A percentile compares a stretch with the other conserved stretches of the same genome.
Evolutionary conservation across 2,888 invertebrate species (phyloP).

Genomic region (Rutpela maculata): DNA sequence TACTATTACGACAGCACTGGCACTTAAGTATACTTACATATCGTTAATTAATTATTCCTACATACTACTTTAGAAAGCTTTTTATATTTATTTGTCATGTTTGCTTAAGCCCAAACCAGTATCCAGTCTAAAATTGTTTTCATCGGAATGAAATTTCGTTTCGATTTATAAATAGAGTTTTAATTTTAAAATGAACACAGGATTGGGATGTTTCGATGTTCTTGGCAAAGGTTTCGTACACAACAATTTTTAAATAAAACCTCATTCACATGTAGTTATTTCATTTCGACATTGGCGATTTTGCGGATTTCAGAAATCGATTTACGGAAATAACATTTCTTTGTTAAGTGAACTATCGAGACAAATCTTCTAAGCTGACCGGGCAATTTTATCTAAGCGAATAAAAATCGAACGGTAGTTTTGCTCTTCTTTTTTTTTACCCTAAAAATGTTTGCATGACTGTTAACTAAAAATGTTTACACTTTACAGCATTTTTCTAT

Average conservation of each 20-base stretch:
- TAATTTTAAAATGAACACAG: slow-evolving; percentile 31
- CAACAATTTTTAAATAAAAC: slow-evolving; percentile 35
- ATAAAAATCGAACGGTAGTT: too few species aligned
- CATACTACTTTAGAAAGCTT: slow-evolving; percentile 7
- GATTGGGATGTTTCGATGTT: slow-evolving; percentile 27
- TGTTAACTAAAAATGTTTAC: too few species aligned
- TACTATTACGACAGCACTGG: slow-evolving; percentile 4
- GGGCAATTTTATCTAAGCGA: too few species aligned
- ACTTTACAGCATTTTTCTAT: too few species aligned
- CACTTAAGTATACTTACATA: slow-evolving; percentile 4
- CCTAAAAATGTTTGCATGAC: too few species aligned
- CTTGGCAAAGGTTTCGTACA: slow-evolving; percentile 34
- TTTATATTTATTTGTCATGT: not conserved
- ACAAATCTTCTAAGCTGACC: too few species aligned
- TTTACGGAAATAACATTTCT: not conserved
- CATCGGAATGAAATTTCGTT: slow-evolving; percentile 8
- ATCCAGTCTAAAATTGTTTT: slow-evolving; percentile 17
- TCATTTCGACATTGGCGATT: not conserved
- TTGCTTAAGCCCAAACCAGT: slow-evolving; percentile 21
- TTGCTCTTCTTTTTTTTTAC: too few species aligned
- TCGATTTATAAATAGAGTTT: slow-evolving; percentile 29
- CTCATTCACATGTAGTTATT: slow-evolving; percentile 26
- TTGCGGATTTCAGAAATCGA: not conserved
- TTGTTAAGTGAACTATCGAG: too few species aligned
- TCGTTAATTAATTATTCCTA: not conserved